Conservation (phyloP, 2,113 vertebrate genomes). For the Riparia riparia region DNA sequence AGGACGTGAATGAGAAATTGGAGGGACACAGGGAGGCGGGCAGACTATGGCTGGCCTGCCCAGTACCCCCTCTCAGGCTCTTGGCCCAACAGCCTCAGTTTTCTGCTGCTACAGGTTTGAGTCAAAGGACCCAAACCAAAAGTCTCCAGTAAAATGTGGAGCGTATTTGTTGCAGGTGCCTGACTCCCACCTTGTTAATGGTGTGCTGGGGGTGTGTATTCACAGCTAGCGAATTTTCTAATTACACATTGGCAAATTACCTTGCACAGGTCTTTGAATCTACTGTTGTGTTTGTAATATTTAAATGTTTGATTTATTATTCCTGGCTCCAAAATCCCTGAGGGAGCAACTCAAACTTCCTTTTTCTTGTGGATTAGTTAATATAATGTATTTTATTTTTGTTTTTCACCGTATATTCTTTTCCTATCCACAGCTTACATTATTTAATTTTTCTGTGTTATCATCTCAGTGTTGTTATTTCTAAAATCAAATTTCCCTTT, state of each 20-base stretch:
- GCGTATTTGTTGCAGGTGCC: background rate
- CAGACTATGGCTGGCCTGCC: accelerated
- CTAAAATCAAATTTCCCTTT: slow-evolving; percentile 45
- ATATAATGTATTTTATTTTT: background rate
- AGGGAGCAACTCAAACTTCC: background rate
- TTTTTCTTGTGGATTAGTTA: background rate
- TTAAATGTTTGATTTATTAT: background rate
- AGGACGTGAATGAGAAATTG: background rate
- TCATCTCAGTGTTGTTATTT: background rate
- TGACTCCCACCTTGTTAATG: background rate
- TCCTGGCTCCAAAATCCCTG: background rate
- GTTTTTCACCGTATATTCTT: background rate
- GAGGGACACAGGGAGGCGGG: background rate
- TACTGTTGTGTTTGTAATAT: background rate
- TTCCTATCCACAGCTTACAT: background rate
- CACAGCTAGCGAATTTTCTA: background rate
- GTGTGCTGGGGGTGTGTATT: background rate
- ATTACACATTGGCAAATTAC: slow-evolving; percentile 33
- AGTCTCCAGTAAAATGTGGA: background rate
- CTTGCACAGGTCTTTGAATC: background rate
- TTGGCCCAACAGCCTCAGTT: no score
- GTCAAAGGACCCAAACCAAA: background rate
- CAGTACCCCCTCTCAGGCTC: accelerated
- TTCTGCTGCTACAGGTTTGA: background rate
- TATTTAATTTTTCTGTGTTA: background rate